Percentiles rank a stretch among this genome's conserved stretches.
phyloP scores from a whole-genome alignment of 2,797 vertebrate genomes.

The Petrocephalus schoutedeni region DNA sequence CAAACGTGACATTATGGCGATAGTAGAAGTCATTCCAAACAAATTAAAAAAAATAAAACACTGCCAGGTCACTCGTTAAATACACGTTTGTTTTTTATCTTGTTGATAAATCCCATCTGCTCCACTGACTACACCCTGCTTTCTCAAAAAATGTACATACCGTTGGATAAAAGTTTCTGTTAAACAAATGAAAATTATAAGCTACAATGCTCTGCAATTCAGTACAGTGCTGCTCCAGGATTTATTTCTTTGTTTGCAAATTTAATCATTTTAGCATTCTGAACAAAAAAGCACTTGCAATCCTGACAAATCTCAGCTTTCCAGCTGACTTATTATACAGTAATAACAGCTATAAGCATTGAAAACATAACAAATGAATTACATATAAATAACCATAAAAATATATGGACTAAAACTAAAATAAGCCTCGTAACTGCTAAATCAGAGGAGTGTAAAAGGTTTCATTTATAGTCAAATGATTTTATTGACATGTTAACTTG shows the following conservation, averaged over 20 bases:
- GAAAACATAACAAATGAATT: slow-evolving; percentile 1
- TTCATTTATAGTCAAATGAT: neutral
- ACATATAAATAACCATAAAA: neutral
- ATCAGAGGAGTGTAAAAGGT: neutral
- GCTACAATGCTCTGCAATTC: neutral
- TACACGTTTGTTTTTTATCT: neutral
- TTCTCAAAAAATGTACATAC: neutral
- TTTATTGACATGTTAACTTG: neutral
- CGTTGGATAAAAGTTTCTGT: neutral
- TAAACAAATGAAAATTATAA: neutral
- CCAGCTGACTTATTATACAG: neutral
- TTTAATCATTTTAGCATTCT: too few relatives aligned
- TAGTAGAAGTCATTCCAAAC: too few relatives aligned
- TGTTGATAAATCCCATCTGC: neutral
- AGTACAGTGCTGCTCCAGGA: too few relatives aligned
- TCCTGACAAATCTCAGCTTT: neutral
- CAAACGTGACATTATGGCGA: neutral
- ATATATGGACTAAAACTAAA: neutral
- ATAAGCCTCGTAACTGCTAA: neutral
- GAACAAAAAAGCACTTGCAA: neutral
- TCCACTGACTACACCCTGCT: neutral
- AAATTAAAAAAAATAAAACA: too few relatives aligned
- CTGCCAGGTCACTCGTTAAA: neutral
- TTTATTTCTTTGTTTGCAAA: too few relatives aligned
- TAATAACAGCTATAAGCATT: neutral